These are phyloP conservation scores for Bombylius major DNA, from an alignment of 2,888 invertebrate genomes.

Conservation along the genomic window DNA sequence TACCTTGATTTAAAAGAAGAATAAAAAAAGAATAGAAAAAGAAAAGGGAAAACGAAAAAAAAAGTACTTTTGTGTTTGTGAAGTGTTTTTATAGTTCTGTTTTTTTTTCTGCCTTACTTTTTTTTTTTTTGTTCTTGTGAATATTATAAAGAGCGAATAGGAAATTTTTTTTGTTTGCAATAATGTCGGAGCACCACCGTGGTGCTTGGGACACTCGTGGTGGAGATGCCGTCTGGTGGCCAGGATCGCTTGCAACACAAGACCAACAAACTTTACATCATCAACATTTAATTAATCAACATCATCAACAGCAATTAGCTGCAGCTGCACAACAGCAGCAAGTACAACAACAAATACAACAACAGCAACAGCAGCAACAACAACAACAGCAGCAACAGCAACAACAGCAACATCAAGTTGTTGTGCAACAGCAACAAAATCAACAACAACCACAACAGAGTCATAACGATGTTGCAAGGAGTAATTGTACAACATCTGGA, in stretches of 20 bases:
- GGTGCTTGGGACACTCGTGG: slow-evolving; percentile 50
- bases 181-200: slow-evolving; percentile 52
- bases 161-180: slow-evolving; percentile 8
- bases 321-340: slow-evolving; percentile 33
- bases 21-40: background rate
- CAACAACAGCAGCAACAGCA: slow-evolving; percentile 34
- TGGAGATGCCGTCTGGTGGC: slow-evolving; percentile 46
- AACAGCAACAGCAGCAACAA: slow-evolving; percentile 39
- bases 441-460: slow-evolving; percentile 37
- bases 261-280: slow-evolving; percentile 39
- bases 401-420: slow-evolving; percentile 37
- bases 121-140: background rate
- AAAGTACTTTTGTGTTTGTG: slow-evolving; percentile 12
- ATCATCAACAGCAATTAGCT: slow-evolving; percentile 41
- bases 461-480: slow-evolving; percentile 41
- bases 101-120: background rate
- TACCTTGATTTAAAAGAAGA: background rate
- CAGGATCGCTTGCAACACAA: slow-evolving; percentile 40
- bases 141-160: background rate
- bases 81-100: slow-evolving; percentile 5
- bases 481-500: slow-evolving; percentile 45
- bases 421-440: slow-evolving; percentile 37
- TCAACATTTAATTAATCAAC: slow-evolving; percentile 41
- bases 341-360: slow-evolving; percentile 33
- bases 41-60: background rate